Base-by-base conservation (phyloP, 2,113 vertebrate species). In the Phoenicopterus ruber region DNA sequence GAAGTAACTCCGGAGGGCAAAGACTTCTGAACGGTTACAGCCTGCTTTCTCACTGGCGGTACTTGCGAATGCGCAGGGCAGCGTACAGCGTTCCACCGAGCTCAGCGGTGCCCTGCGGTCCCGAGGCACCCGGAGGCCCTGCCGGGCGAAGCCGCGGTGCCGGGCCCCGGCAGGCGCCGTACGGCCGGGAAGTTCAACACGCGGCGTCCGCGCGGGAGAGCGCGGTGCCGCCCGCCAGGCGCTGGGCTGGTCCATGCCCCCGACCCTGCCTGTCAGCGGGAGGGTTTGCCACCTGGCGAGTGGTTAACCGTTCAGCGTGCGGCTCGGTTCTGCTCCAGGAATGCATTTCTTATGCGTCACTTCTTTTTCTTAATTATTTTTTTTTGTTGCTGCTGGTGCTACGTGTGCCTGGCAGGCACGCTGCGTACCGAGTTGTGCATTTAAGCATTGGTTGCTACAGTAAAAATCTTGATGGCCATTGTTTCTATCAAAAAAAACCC, bases 391-490 rank as follows among this genome's bases (percentile, higher is more conserved):
- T 38, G 13, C 17, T 44, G 40, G 17, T 55, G 59, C 72, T 88
- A 1, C 2, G 49, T 20, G 47, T 54, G 38, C 57, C 54, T 76
- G 57, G 55, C 76, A 67, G 67, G 69, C 38, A 62, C 0, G 1
- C 40, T 38, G 82, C 28, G 3, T 58, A 7, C 31, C 4, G 4
- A 54, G 32, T 24, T 65, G 71, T 78, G 47, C 52, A 2, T 74
- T 67, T 82, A 50, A 94, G 32, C 61, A 21, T 57, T 55, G 34
- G 13, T 57, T 96, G 83, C 42, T 66, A 11, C 82, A 74, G 72
- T 17, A 63, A 59, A 76, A 90, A 76, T 92, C 92, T 91, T 85
- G 65, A 84, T 84, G 94, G 91, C 73, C 57, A 57, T 92, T 94
- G 94, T 92, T 88, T 92, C 85, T 32, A 40, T 81, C 66, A 74